Evolutionary conservation across 2,888 invertebrate genomes (phyloP).

Genomic region (Boloria selene): DNA sequence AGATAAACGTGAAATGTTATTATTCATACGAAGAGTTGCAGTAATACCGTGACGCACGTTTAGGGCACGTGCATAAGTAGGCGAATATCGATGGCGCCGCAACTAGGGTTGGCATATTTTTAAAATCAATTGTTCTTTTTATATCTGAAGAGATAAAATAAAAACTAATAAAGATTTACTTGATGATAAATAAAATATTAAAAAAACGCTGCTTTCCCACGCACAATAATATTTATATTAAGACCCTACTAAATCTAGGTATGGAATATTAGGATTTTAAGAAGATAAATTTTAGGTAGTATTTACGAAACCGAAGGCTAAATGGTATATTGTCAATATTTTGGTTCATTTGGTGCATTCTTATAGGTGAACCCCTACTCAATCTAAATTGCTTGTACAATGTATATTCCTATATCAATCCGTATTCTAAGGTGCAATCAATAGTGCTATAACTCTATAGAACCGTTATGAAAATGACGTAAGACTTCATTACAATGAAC

Average conservation of each 20-base stretch:
- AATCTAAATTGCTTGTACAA: background rate
- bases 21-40: constrained; percentile 28
- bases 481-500: constrained; percentile 11
- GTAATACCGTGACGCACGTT: constrained; percentile 33
- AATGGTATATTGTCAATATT: no score
- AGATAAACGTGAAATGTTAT: constrained; percentile 37
- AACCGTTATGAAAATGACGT: constrained; percentile 17
- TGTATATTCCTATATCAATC: background rate
- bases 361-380: background rate
- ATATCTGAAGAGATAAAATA: constrained; percentile 1
- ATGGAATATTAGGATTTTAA: no score
- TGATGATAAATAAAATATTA: no score
- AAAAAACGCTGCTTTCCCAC: no score
- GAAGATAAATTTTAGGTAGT: no score
- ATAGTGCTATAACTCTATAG: constrained; percentile 7
- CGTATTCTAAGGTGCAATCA: constrained; percentile 1
- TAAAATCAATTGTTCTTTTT: no score
- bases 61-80: constrained; percentile 30
- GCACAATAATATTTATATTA: no score
- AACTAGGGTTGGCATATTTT: constrained; percentile 25
- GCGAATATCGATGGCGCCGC: constrained; percentile 28
- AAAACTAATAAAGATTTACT: no score
- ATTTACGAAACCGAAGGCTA: no score
- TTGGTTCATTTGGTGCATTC: no score
- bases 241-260: no score